Evolutionary conservation across 1,140 invertebrate species (phyloP).

Genomic region (Watersipora subatra): DNA sequence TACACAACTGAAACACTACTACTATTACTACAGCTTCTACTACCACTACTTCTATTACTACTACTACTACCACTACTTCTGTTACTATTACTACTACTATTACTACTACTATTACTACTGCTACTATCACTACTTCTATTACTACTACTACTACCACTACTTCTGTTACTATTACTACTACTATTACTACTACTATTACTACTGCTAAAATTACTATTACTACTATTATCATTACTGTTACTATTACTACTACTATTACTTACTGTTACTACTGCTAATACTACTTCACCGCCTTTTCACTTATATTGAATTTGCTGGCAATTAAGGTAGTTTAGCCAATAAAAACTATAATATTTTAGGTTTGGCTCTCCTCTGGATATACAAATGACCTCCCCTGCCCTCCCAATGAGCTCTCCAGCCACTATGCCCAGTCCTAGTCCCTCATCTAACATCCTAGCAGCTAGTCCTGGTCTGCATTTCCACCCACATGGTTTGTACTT

Average conservation of each 20-base stretch:
- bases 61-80: conserved; percentile 8
- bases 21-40: conserved; percentile 8
- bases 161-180: conserved; percentile 3
- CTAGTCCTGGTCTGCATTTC: neutral
- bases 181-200: neutral
- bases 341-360: neutral
- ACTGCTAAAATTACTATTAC: conserved; percentile 1
- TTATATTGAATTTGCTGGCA: no score
- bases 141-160: conserved; percentile 5
- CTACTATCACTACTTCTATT: conserved; percentile 6
- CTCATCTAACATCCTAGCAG: neutral
- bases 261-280: neutral
- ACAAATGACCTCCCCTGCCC: neutral
- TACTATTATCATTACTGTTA: neutral
- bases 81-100: conserved; percentile 9
- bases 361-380: neutral
- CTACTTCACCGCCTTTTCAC: neutral
- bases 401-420: neutral
- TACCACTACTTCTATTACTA: conserved; percentile 5
- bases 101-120: conserved; percentile 5
- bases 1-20: no score
- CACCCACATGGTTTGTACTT: neutral
- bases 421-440: neutral
- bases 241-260: neutral
- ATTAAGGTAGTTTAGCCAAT: no score